Percentiles rank a stretch among this genome's conserved stretches.
These are phyloP conservation scores for Uropetala carovei DNA, from an alignment of 2,888 invertebrate species.

Conservation along the genomic window DNA sequence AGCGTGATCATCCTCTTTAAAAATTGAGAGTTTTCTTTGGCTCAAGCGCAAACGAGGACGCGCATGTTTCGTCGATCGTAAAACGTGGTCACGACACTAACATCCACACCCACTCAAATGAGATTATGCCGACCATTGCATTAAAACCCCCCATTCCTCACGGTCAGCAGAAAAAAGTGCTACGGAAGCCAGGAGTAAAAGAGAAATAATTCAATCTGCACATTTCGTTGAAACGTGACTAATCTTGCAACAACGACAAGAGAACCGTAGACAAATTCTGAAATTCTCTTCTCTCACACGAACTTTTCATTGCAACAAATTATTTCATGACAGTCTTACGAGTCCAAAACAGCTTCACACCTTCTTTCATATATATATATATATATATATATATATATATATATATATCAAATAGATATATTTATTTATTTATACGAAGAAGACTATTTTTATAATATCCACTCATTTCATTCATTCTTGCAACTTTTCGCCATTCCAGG, in stretches of 20 bases:
- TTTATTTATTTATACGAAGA: no score
- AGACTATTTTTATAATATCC: no score
- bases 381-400: no score
- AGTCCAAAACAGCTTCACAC: no score
- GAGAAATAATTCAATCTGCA: constrained; percentile 8
- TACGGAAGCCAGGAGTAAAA: background rate
- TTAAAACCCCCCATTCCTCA: constrained; percentile 3
- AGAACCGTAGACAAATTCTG: constrained; percentile 8
- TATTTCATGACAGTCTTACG: no score
- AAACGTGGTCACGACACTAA: constrained; percentile 1
- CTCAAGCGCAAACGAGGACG: background rate
- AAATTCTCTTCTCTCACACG: no score
- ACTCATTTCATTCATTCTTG: no score
- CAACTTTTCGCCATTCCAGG: no score
- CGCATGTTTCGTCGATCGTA: background rate
- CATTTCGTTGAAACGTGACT: constrained; percentile 32
- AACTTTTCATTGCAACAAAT: no score
- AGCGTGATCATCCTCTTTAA: background rate
- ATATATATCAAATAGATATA: no score
- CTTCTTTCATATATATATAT: no score
- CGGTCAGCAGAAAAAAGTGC: constrained; percentile 24
- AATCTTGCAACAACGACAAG: background rate
- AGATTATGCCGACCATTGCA: constrained; percentile 26
- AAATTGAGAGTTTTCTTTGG: background rate
- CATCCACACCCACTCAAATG: constrained; percentile 22